Conservation (phyloP, 2,113 vertebrate genomes). For the Cyphomyrus plagiostoma region DNA sequence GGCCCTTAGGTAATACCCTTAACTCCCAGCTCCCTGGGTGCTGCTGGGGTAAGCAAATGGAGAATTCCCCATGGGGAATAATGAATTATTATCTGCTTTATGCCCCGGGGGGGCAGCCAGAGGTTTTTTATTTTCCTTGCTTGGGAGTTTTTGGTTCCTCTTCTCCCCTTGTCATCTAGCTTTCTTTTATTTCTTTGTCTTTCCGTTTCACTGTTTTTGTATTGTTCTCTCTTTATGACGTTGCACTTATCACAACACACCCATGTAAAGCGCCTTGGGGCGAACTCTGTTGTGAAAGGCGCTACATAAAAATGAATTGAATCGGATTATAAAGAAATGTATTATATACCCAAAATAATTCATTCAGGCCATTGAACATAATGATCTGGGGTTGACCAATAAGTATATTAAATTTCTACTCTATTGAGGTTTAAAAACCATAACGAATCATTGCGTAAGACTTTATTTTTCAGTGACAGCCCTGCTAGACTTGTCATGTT, state of each 20-base stretch:
- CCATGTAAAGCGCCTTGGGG: no score
- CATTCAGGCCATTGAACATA: background rate
- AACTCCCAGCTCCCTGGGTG: background rate
- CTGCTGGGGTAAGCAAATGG: background rate
- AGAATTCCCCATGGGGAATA: background rate
- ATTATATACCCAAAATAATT: background rate
- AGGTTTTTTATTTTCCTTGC: no score
- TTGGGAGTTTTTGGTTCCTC: background rate
- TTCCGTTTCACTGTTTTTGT: no score
- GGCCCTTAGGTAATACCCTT: background rate
- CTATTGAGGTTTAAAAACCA: background rate
- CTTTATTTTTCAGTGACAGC: slow-evolving; percentile 43
- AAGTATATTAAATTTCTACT: background rate
- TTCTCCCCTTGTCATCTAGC: background rate
- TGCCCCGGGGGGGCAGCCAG: no score
- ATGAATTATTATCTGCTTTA: background rate
- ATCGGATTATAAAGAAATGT: background rate
- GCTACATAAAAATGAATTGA: background rate
- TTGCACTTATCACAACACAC: no score
- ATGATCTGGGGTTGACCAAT: background rate
- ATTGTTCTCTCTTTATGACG: no score
- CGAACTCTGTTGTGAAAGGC: no score
- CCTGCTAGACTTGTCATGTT: slow-evolving; percentile 62
- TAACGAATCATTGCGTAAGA: background rate
- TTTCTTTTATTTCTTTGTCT: no score